Evolutionary conservation across 2,797 vertebrate genomes (phyloP), one percentile per base, ranked within the genome.

Genomic region (Bradypodion pumilum): DNA sequence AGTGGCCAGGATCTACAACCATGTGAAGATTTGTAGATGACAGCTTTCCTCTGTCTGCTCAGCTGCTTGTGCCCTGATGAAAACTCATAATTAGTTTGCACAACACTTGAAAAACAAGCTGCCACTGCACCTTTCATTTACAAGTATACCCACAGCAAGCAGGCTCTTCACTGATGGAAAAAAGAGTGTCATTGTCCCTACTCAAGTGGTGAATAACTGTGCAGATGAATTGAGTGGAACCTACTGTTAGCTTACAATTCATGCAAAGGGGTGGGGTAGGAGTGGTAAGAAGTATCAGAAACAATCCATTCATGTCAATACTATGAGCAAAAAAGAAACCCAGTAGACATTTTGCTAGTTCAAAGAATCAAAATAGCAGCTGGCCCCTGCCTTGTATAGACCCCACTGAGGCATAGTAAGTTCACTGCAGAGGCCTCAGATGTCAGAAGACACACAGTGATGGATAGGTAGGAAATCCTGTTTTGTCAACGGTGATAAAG

Each of bases 401-500:
- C 37, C 69, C 25, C 52, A 56, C 15, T 80, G 70, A 87, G 7
- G 84, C 12, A 29, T 62, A 87, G 83, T 74, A 86, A 2, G 70
- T 78, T 69, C 63, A 32, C 23, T 59, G 66, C 84, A 62, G 59
- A 88, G 91, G 74, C 80, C 49, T 89, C 78, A 79, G 86, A 84
- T 19, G 80, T 88, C 32, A 46, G 78, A 46, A 73, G 2, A 85
- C 83, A 83, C 29, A 5, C 13, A 21, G 44, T 75, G 81, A 88
- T 19, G 32, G 35, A 2, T 60, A 92, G 90, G 49, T 65, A 65
- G 52, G 72, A 85, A 88, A 90, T 83, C 70, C 86, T 62, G 13
- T 82, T 82, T 89, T 87, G 84, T 75, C 78, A 90, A 79, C 21
- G 86, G 83, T 62, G 86, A 69, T 80, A 82, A 86, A 89, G 21